Evolutionary conservation across 2,113 vertebrate species (phyloP), one percentile per base, ranked within the genome.

Genomic region (Charina bottae): DNA sequence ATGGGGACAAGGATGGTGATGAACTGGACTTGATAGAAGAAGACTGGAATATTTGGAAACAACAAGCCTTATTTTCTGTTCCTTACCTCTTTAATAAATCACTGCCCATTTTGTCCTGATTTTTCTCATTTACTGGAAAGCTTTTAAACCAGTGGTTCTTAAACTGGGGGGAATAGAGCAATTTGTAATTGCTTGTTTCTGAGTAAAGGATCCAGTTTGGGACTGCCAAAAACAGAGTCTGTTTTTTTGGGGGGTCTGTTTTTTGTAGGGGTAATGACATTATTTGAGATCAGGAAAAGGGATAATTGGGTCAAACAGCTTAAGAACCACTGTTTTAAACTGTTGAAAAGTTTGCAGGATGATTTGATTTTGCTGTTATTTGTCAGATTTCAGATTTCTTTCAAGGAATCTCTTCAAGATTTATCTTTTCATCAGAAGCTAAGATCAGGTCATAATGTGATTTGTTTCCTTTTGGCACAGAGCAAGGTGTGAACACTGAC

Each of bases 21-120:
- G n/a, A 33, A n/a, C 1, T 42, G 7, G 19, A 24, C 17, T 2
- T 28, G 9, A 17, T 15, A 0, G 0, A 3, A n/a, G 5, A 72
- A 0, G 33, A 24, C 17, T 37, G 83, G n/a, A 33, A 49, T n/a
- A 37, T 23, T 13, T 19, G 0, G 49, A 62, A 42, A 85, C 33
- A 56, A 4, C 28, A 58, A 11, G 6, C 15, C 68, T 78, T 78
- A 78, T 78, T 37, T 37, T 72, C n/a, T 72, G 68, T 17, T 49
- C 33, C 68, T 21, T 37, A 19, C 6, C 2, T 37, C 33, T 78
- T 78, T 78, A 17, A 37, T 19, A 49, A 49, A 49, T 37, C 68
- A 72, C 15, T 37, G n/a, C 15, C 68, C 37, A 72, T 72, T 72
- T 72, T n/a, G 15, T 72, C 33, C 68, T 33, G 17, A 1, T 78